Evolutionary conservation across 2,888 invertebrate species (phyloP).

Genomic region (Phoenoteleia sp.): DNA sequence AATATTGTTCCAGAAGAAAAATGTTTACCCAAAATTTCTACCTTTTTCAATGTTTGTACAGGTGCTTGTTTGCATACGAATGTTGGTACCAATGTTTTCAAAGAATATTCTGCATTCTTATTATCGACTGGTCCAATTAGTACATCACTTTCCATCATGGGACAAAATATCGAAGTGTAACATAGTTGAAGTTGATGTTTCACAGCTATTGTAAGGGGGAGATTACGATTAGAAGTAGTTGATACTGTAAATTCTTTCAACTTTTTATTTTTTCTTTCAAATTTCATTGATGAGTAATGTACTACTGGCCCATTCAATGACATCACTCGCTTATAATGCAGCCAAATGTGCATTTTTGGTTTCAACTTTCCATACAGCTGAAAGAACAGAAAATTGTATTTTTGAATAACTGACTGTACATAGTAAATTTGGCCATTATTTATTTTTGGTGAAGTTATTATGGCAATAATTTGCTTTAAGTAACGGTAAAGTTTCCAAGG

Average conservation of each 20-base stretch:
- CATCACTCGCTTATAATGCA: slow-evolving; percentile 36
- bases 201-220: slow-evolving; percentile 18
- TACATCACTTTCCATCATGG: slow-evolving; percentile 14
- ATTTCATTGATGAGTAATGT: slow-evolving; percentile 26
- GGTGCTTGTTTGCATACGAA: neutral
- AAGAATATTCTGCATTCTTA: neutral
- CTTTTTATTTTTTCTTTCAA: slow-evolving; percentile 27
- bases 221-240: slow-evolving; percentile 20
- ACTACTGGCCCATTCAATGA: slow-evolving; percentile 15
- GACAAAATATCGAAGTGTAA: neutral
- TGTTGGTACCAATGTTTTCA: neutral
- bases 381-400: slow-evolving; percentile 39
- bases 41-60: slow-evolving; percentile 13
- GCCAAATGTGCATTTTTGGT: slow-evolving; percentile 45
- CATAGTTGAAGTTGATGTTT: slow-evolving; percentile 30
- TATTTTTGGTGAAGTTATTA: slow-evolving; percentile 13
- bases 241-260: slow-evolving; percentile 8
- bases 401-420: slow-evolving; percentile 4
- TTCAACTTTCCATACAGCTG: slow-evolving; percentile 47
- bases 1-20: slow-evolving; percentile 31
- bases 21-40: slow-evolving; percentile 39
- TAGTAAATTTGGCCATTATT: neutral
- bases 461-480: neutral
- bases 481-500: slow-evolving; percentile 21
- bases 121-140: slow-evolving; percentile 6